Evolutionary conservation across 2,797 vertebrate genomes (phyloP).

Genomic region (Eleutherodactylus coqui): DNA sequence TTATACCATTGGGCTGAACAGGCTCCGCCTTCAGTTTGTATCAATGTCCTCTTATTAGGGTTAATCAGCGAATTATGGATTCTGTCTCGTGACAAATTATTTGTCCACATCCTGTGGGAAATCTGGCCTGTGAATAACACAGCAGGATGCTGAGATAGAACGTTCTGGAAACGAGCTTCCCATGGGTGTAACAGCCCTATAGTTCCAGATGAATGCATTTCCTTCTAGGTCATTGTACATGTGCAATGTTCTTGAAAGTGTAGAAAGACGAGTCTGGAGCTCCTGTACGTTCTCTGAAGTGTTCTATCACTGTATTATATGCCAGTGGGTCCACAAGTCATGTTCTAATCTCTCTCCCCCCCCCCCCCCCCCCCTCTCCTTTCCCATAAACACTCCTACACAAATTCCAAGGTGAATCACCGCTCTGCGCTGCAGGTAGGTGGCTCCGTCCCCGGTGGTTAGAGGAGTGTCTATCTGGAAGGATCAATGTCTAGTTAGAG

Average conservation of each 20-base stretch:
- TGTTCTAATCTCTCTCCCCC: constrained; percentile 38
- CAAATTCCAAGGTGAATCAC: constrained; percentile 61
- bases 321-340: constrained; percentile 38
- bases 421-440: neutral
- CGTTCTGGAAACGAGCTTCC: constrained; percentile 49
- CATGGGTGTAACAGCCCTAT: constrained; percentile 34
- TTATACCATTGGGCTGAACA: neutral
- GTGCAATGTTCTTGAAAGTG: constrained; percentile 42
- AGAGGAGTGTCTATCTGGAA: constrained; percentile 1
- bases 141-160: constrained; percentile 49
- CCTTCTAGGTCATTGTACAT: constrained; percentile 57
- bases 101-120: constrained; percentile 50
- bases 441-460: neutral
- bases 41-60: neutral
- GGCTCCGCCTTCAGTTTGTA: neutral
- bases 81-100: constrained; percentile 43
- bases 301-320: constrained; percentile 29
- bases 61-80: constrained; percentile 21
- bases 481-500: neutral
- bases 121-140: constrained; percentile 30
- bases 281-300: constrained; percentile 33
- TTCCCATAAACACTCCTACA: constrained; percentile 48
- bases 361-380: no score
- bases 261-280: constrained; percentile 35
- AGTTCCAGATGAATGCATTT: constrained; percentile 49